Evolutionary conservation across 2,797 vertebrate species (phyloP).

Genomic region (Gila robusta): DNA sequence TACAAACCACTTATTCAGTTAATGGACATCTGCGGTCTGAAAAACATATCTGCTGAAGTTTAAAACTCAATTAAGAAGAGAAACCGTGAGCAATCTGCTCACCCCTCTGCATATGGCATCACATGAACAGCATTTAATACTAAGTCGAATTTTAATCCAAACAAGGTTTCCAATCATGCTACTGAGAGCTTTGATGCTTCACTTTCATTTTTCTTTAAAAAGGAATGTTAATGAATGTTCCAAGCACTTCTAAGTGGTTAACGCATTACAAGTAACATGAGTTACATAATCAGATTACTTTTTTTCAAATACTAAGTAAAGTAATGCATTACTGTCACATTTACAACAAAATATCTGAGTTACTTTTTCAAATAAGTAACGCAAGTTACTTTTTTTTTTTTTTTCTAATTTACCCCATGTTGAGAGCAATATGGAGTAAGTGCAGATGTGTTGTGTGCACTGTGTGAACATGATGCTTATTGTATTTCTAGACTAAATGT

Average conservation of each 20-base stretch:
- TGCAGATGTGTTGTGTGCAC: not conserved
- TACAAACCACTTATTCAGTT: constrained; percentile 8
- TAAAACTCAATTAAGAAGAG: not conserved
- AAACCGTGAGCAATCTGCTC: not conserved
- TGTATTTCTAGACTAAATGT: too few relatives aligned
- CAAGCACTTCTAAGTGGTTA: not conserved
- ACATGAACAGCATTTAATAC: constrained; percentile 28
- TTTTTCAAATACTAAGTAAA: not conserved
- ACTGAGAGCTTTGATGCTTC: not conserved
- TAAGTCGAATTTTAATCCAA: constrained; percentile 20
- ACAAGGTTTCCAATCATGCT: constrained; percentile 13
- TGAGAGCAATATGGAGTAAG: not conserved
- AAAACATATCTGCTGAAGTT: not conserved
- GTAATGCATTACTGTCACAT: too few relatives aligned
- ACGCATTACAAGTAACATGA: not conserved
- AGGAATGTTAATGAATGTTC: not conserved
- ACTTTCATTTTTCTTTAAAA: constrained; percentile 1
- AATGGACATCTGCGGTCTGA: constrained; percentile 9
- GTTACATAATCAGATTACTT: not conserved
- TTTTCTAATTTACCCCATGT: not conserved
- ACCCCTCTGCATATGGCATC: constrained; percentile 1
- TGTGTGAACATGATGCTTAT: too few relatives aligned
- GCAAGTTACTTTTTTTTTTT: not conserved
- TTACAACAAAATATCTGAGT: not conserved
- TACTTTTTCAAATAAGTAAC: not conserved